Base-by-base conservation (phyloP, 2,113 vertebrate species). In the Amblyornis subalaris region DNA sequence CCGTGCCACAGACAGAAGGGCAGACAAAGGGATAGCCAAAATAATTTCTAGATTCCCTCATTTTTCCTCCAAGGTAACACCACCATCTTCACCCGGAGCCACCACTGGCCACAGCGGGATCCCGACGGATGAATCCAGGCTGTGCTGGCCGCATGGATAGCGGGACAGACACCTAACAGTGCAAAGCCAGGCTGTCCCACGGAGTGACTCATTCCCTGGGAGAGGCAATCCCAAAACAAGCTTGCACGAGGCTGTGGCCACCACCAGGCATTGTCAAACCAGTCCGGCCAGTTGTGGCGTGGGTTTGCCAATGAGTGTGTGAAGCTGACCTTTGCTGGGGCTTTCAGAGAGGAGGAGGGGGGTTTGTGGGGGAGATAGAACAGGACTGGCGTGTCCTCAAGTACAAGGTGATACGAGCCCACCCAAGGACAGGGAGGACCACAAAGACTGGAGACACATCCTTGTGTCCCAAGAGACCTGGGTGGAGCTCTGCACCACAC, bases 121-220 rank as follows among this genome's bases (percentile, higher is more conserved):
- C 18, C 7, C 0, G 2, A 1, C 0, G 3, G 69, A 15, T 6
- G 15, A 20, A 31, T 4, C 7, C 16, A 0, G 50, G 48, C 24
- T 38, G 36, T 20, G 10, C 26, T 16, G n/a, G 54, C 23, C 4
- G 22, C 22, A 4, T 2, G 10, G 3, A 14, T 12, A 79, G 71
- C 5, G 1, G 90, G 73, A 89, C 6, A 3, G 71, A 47, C 81
- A 60, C 10, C 47, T 23, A 81, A n/a, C 77, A 79, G 69, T 4
- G 54, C 58, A 10, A 47, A 83, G 54, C 26, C 76, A 61, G 0
- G 0, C 36, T 3, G 0, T 21, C 65, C 77, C 4, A 4, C 11
- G 5, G 17, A 38, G 15, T 6, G 24, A 28, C n/a, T 66, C 77
- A 7, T 14, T 19, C 45, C 66, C n/a, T 24, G 57, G 16, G 65